These are phyloP conservation scores for Leucophenga montana DNA, from an alignment of 2,888 invertebrate species.

Conservation along the genomic window DNA sequence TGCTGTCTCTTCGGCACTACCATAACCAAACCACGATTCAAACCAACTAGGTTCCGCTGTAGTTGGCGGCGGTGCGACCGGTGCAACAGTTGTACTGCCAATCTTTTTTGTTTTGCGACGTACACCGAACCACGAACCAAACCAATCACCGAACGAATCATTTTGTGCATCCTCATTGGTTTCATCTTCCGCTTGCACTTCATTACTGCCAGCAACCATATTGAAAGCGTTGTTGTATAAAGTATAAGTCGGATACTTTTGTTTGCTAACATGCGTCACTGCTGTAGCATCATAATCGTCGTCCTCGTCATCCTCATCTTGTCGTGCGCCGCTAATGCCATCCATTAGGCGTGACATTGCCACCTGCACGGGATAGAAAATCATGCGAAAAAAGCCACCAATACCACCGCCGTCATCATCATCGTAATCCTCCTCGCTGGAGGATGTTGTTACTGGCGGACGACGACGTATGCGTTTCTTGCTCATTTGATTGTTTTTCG, in stretches of 20 bases:
- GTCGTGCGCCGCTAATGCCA: slow-evolving; percentile 43
- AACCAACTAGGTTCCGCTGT: slow-evolving; percentile 62
- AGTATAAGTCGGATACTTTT: slow-evolving; percentile 65
- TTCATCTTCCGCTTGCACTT: slow-evolving; percentile 34
- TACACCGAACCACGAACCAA: slow-evolving; percentile 66
- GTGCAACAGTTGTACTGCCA: slow-evolving; percentile 55
- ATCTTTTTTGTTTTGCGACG: slow-evolving; percentile 59
- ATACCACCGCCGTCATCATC: slow-evolving; percentile 56
- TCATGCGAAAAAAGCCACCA: slow-evolving; percentile 64
- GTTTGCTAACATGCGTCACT: slow-evolving; percentile 31
- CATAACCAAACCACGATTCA: slow-evolving; percentile 67
- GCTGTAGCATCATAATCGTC: slow-evolving; percentile 18
- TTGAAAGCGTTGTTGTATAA: slow-evolving; percentile 62
- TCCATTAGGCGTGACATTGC: slow-evolving; percentile 65
- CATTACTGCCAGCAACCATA: slow-evolving; percentile 36
- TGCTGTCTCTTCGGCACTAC: slow-evolving; percentile 50
- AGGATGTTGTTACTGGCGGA: slow-evolving; percentile 38
- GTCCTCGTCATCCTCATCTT: slow-evolving; percentile 42
- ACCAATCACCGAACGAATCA: slow-evolving; percentile 60
- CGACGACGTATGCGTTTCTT: slow-evolving; percentile 61
- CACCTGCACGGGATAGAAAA: slow-evolving; percentile 69
- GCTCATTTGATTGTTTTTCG: slow-evolving; percentile 38
- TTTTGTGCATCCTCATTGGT: slow-evolving; percentile 45
- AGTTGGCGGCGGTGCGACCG: slow-evolving; percentile 24
- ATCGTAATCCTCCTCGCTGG: slow-evolving; percentile 41